phyloP scores from a whole-genome alignment of 2,113 vertebrate genomes.

The Tinamus guttatus region DNA sequence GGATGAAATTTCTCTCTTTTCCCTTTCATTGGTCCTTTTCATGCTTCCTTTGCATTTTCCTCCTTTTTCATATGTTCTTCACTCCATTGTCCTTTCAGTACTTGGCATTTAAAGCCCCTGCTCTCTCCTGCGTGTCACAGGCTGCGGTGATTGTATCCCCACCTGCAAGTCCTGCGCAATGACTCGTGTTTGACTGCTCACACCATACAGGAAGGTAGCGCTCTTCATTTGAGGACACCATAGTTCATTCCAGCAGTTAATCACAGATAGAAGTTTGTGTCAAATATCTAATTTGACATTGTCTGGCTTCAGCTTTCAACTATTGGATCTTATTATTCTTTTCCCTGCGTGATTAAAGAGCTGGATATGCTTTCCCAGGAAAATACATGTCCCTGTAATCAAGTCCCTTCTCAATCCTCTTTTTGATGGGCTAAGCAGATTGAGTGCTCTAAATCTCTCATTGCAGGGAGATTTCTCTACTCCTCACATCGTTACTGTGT shows the following conservation, averaged over 20 bases:
- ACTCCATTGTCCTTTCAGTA: accelerated
- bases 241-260: not conserved
- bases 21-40: not conserved
- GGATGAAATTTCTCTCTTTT: not conserved
- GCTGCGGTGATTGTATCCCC: not conserved
- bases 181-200: not conserved
- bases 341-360: slow-evolving; percentile 60
- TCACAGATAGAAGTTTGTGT: not conserved
- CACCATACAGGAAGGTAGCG: not conserved
- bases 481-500: slow-evolving; percentile 48
- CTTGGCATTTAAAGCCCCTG: not conserved
- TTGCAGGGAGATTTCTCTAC: slow-evolving; percentile 38
- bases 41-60: not conserved
- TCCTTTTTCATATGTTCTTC: not conserved
- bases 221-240: not conserved
- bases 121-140: not conserved
- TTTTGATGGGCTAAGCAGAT: slow-evolving; percentile 69
- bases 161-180: not conserved
- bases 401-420: slow-evolving; percentile 68
- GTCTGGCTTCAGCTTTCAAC: slow-evolving; percentile 4
- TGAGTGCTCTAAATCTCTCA: slow-evolving; percentile 53
- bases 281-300: slow-evolving; percentile 54
- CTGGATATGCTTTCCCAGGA: slow-evolving; percentile 38
- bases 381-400: slow-evolving; percentile 60
- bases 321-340: slow-evolving; percentile 27